These are phyloP conservation scores for Trichacis sp. DNA, from an alignment of 2,888 invertebrate genomes.

Conservation along the genomic window DNA sequence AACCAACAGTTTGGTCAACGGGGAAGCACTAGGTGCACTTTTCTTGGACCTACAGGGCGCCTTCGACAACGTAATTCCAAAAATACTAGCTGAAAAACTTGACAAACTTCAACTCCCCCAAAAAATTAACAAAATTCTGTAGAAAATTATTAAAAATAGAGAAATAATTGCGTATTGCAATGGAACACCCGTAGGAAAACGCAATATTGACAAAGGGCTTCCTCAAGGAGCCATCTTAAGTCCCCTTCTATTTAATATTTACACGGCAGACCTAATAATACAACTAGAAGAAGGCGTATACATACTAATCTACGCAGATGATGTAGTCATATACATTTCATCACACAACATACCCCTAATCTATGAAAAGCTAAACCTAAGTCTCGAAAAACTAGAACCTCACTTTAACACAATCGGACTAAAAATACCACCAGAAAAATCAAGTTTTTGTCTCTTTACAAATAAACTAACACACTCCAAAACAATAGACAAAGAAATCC, in stretches of 20 bases:
- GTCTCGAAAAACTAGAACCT: neutral
- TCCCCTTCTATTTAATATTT: neutral
- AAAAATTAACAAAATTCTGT: neutral
- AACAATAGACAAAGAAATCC: neutral
- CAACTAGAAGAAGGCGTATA: neutral
- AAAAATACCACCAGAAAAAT: too few relatives aligned
- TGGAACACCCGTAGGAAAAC: too few relatives aligned
- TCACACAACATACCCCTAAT: too few relatives aligned
- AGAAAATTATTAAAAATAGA: neutral
- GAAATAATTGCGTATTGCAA: too few relatives aligned
- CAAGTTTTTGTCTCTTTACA: too few relatives aligned
- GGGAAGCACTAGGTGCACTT: neutral
- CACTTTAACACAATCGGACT: neutral
- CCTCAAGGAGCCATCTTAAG: neutral
- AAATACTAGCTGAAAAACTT: neutral
- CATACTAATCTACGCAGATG: neutral
- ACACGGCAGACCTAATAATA: neutral
- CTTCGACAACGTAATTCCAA: neutral
- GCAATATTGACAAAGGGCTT: neutral
- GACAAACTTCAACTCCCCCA: neutral
- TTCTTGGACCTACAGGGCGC: neutral
- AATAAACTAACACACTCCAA: too few relatives aligned
- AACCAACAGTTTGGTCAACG: too few relatives aligned
- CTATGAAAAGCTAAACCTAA: too few relatives aligned
- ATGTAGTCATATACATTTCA: neutral